Base-by-base conservation (phyloP, 2,888 invertebrate species). In the Elmis aenea region DNA sequence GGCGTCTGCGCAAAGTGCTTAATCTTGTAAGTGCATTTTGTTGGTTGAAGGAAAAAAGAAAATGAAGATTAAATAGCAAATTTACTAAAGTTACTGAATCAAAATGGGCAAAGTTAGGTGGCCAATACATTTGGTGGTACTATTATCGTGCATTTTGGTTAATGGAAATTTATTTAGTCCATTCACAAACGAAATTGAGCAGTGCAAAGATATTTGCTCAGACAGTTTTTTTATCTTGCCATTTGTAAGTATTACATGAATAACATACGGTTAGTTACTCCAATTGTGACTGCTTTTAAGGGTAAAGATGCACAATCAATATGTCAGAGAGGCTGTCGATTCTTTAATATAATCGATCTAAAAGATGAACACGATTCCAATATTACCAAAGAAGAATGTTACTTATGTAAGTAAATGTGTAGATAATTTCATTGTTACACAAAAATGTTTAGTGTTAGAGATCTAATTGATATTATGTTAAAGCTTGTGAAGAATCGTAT, bases 241-340 rank as follows among this genome's bases (percentile, higher is more conserved):
- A 6, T 15, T 24, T 16, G 38, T 38, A 25, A 5, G 30, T 30
- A 23, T 11, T 14, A 8, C 12, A 16, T 5, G 8, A n/a, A 16
- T n/a, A 4, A 3, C 13, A 8, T 3, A 12, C 9, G 9, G 13
- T 12, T 20, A 5, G 2, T 10, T 12, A 8, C 21, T 27, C 24
- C 16, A 26, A 33, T 24, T 35, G 20, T 35, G 28, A 31, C 24
- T 28, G 13, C 23, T 31, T 52, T 54, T 26, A 35, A 58, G 57
- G 51, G 48, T 26, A 50, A 55, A 31, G 55, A 58, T 30, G 57
- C 56, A 22, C 54, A 55, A 46, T 43, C 46, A 9, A 55, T 60
- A 35, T 64, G 64, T 36, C 59, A 61, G 30, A 47, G 58, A 42
- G 64, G 64, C 2, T 64, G 64, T 39, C 41, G 57, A 30, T 58